Conservation (phyloP, 37 sponge, comb jelly and placozoan species). For the Beroe ovata region DNA sequence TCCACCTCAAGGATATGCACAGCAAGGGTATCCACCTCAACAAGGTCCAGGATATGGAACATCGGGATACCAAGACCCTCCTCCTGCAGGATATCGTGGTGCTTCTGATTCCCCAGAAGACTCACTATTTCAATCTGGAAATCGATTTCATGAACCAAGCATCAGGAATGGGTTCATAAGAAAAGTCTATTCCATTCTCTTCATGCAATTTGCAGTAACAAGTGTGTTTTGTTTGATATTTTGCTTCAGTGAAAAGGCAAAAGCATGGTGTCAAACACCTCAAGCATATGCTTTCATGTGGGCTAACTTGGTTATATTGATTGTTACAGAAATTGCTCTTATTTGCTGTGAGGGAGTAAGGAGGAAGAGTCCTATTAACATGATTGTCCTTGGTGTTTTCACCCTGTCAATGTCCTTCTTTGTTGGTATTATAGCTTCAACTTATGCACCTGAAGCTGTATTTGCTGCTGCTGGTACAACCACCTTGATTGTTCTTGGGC, state of each 20-base stretch:
- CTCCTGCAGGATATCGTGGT: conserved; percentile 9
- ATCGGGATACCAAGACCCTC: not conserved
- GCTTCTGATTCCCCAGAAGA: not conserved
- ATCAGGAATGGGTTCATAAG: conserved; percentile 11
- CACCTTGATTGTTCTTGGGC: conserved; percentile 24
- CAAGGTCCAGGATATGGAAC: not conserved
- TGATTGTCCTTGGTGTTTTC: conserved; percentile 42
- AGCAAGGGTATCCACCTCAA: conserved; percentile 28
- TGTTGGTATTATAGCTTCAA: conserved; percentile 50
- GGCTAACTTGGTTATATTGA: conserved; percentile 34
- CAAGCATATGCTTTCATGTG: conserved; percentile 29
- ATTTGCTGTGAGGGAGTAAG: conserved; percentile 65
- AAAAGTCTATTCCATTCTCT: conserved; percentile 30
- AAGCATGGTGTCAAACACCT: conserved; percentile 3
- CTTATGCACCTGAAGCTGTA: conserved; percentile 46
- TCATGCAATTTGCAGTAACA: conserved; percentile 53
- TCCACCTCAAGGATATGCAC: conserved; percentile 1
- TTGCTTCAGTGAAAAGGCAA: conserved; percentile 43
- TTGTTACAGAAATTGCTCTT: conserved; percentile 53
- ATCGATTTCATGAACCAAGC: not conserved
- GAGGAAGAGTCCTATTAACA: conserved; percentile 45
- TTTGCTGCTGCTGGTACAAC: conserved; percentile 55
- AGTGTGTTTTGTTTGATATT: not conserved
- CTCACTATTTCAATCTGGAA: not conserved
- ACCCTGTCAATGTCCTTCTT: conserved; percentile 51